Percentiles rank a stretch among this genome's conserved stretches.
Conservation (phyloP, 1,140 invertebrate genomes). For the Bombus turneri region DNA sequence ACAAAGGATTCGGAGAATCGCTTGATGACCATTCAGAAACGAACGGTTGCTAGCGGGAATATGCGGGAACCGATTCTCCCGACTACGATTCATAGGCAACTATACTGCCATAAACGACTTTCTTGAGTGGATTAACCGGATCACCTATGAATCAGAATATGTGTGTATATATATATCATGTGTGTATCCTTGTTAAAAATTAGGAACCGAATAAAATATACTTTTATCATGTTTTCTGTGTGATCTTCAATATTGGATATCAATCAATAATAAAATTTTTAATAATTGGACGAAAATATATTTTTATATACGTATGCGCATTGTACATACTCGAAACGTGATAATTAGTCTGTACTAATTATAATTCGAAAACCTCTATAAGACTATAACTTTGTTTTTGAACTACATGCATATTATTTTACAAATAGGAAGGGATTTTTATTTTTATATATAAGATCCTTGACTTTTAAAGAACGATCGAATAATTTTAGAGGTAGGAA, state of each 20-base stretch:
- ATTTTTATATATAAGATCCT: too few species aligned
- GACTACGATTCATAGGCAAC: constrained; percentile 21
- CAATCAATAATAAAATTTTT: too few species aligned
- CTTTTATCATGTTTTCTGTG: too few species aligned
- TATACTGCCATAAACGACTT: constrained; percentile 30
- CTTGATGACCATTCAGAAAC: constrained; percentile 25
- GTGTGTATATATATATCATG: too few species aligned
- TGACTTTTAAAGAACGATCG: too few species aligned
- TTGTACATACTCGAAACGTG: neutral
- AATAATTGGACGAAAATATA: neutral
- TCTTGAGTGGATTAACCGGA: constrained; percentile 40
- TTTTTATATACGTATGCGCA: neutral
- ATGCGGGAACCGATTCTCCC: neutral
- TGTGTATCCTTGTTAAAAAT: neutral
- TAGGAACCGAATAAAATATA: too few species aligned
- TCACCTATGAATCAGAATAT: constrained; percentile 58
- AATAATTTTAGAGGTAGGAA: too few species aligned
- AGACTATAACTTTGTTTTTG: too few species aligned
- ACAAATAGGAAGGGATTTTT: too few species aligned
- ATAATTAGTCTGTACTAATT: neutral
- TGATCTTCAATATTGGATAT: too few species aligned
- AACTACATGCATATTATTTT: too few species aligned
- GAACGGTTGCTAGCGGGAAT: neutral
- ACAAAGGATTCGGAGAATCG: constrained; percentile 17
- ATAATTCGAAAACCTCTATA: neutral